Evolutionary conservation across 2,113 vertebrate genomes (phyloP).

Genomic region (Alouatta palliata): DNA sequence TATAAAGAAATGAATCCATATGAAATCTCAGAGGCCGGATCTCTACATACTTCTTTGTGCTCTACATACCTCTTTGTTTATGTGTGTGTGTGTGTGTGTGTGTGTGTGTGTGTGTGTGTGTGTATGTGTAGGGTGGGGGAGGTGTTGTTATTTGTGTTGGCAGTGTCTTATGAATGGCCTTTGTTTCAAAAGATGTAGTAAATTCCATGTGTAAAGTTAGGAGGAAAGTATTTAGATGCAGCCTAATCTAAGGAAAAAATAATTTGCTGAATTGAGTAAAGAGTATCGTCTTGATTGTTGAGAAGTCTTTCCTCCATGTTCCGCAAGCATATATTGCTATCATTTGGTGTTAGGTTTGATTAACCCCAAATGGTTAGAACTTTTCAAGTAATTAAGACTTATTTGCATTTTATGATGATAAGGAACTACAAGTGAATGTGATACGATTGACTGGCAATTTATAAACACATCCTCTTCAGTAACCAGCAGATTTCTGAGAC

Average conservation of each 20-base stretch:
- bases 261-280: not conserved
- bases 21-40: not conserved
- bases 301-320: not conserved
- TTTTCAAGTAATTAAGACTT: not conserved
- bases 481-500: not conserved
- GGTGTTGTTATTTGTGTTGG: not conserved
- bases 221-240: slow-evolving; percentile 35
- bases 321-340: not conserved
- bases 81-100: too few species aligned
- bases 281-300: not conserved
- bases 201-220: slow-evolving; percentile 32
- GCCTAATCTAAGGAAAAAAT: not conserved
- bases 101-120: too few species aligned
- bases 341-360: not conserved
- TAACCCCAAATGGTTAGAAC: not conserved
- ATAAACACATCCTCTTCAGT: not conserved
- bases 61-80: too few species aligned
- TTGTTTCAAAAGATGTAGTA: not conserved
- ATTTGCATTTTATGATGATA: not conserved
- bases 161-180: not conserved
- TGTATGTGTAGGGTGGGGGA: too few species aligned
- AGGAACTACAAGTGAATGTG: slow-evolving; percentile 33
- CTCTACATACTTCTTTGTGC: not conserved
- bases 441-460: not conserved
- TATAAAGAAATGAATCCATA: not conserved